phyloP scores from a whole-genome alignment of 2,113 vertebrate species.

The Perca flavescens region DNA sequence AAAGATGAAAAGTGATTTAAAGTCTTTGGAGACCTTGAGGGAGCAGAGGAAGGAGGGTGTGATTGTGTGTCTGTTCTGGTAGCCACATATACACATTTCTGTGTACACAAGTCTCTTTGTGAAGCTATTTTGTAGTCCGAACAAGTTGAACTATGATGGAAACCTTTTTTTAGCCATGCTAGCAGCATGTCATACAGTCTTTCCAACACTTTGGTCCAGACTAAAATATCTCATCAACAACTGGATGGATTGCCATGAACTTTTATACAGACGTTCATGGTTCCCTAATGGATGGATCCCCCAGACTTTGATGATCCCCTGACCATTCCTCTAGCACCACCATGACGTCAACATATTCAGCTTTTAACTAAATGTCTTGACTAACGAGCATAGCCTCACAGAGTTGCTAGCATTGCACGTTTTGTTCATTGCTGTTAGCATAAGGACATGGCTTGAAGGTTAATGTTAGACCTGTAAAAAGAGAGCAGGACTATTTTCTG shows the following conservation, averaged over 20 bases:
- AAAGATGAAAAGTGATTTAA: slow-evolving; percentile 52
- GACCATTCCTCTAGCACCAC: not conserved
- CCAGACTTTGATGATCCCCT: not conserved
- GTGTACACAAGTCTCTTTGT: slow-evolving; percentile 10
- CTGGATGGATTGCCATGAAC: not conserved
- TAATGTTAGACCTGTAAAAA: not conserved
- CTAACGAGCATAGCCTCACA: not conserved
- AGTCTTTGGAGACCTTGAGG: slow-evolving; percentile 51
- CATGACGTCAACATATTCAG: not conserved
- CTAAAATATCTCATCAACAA: not conserved
- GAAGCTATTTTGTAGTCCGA: slow-evolving; percentile 1
- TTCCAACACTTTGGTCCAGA: not conserved
- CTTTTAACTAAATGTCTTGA: not conserved
- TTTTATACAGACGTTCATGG: not conserved
- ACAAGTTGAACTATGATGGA: slow-evolving; percentile 5
- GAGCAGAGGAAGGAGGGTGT: slow-evolving; percentile 39
- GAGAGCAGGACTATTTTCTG: not conserved
- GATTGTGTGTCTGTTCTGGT: slow-evolving; percentile 34
- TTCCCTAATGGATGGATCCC: not conserved
- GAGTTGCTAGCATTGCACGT: not conserved
- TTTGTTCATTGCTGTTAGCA: not conserved
- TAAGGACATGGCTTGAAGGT: not conserved
- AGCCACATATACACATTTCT: slow-evolving; percentile 10
- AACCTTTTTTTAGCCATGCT: not conserved
- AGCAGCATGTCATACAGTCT: not conserved